Base-by-base conservation (phyloP, 2,797 vertebrate genomes). In the Scomberomorus guttatus region DNA sequence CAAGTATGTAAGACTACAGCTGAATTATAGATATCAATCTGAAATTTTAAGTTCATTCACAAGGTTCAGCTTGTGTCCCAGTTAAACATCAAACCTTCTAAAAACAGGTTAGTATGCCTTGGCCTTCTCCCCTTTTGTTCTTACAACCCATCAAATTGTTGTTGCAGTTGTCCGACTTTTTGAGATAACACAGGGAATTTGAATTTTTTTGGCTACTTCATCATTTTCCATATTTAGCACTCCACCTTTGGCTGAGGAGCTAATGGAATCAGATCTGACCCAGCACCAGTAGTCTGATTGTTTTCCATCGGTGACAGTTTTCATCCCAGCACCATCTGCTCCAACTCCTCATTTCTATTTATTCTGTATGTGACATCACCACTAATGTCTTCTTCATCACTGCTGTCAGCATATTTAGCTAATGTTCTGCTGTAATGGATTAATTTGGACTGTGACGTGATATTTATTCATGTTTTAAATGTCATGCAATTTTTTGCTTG, bases 271-370 rank as follows among this genome's bases (percentile, higher is more conserved):
- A 71, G 61, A 59, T 67, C 60, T 65, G 61, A 63, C 54, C 62
- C 54, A 61, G 65, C 24, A 27, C 22, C 10, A 65, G 68, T 58
- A 46, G 32, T 39, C 22, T 67, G 25, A 59, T 55, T 56, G 52
- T 56, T 68, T 55, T 79, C 62, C 62, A 72, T 74, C 55, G 58
- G 5, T 64, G 46, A 69, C 32, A 70, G 55, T n/a, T n/a, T n/a
- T n/a, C n/a, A 65, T 63, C 56, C 44, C 12, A 60, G 57, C 48
- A 69, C 67, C 84, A 81, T 86, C 79, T 79, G 79, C 65, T 76
- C 50, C 13, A 29, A 14, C n/a, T 50, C 29, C 5, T 32, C 29
- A 9, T 37, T 29, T 37, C 7, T 11, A 0, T 18, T 6, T 20
- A 11, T 44, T 58, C 37, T 58, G 20, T 12, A n/a, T 18, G 17